These are phyloP conservation scores for Geotrupes spiniger DNA, from an alignment of 2,888 invertebrate species.

Conservation along the genomic window DNA sequence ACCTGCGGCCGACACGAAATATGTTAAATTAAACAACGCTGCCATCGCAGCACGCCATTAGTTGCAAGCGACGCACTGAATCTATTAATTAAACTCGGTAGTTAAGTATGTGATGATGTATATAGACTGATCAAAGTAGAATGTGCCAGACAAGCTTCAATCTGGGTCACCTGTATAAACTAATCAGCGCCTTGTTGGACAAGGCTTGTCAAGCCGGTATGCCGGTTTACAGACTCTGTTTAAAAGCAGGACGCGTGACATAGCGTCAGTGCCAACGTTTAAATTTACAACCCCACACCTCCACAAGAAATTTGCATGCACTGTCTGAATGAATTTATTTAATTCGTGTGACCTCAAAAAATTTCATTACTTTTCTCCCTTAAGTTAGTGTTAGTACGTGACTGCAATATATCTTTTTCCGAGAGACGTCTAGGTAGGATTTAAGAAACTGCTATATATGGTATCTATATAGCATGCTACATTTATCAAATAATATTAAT, in stretches of 20 bases:
- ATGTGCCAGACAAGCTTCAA: constrained; percentile 1
- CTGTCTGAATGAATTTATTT: constrained; percentile 17
- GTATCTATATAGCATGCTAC: too few relatives aligned
- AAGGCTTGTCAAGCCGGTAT: constrained; percentile 5
- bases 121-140: constrained; percentile 14
- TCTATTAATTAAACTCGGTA: not conserved
- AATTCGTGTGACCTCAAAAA: constrained; percentile 11
- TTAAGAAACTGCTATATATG: too few relatives aligned
- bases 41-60: too few relatives aligned
- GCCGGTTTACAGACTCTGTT: not conserved
- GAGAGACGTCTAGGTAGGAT: too few relatives aligned
- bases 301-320: constrained; percentile 13
- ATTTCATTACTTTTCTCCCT: constrained; percentile 14
- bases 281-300: constrained; percentile 4
- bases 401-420: not conserved
- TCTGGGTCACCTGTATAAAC: constrained; percentile 10
- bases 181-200: constrained; percentile 13
- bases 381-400: constrained; percentile 5
- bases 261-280: constrained; percentile 1
- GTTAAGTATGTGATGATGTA: not conserved
- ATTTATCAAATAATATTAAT: too few relatives aligned
- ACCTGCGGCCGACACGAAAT: too few relatives aligned
- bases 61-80: too few relatives aligned
- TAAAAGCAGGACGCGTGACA: not conserved
- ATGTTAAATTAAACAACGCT: too few relatives aligned